These are phyloP conservation scores for Perdix hodgsoniae DNA, from an alignment of 2,797 vertebrate genomes.

Conservation along the genomic window DNA sequence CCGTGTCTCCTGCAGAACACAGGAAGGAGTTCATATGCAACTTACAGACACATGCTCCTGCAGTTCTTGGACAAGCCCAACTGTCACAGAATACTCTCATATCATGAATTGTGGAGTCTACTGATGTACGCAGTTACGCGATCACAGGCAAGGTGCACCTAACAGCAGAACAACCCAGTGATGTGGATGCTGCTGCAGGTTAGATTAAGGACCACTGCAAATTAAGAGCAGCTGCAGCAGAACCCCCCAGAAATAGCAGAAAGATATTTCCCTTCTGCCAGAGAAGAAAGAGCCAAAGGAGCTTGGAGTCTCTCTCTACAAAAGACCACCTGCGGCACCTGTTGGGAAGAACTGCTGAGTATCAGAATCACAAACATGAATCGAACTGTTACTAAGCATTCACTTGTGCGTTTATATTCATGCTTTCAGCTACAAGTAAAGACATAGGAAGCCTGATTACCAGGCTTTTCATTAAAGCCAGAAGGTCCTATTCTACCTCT, in stretches of 20 bases:
- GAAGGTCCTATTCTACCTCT: not conserved
- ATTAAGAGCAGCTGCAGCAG: not conserved
- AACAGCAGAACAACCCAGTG: not conserved
- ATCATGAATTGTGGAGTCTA: not conserved
- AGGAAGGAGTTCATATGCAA: not conserved
- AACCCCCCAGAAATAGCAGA: not conserved
- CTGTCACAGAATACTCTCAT: not conserved
- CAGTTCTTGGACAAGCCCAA: not conserved
- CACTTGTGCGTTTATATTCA: not conserved
- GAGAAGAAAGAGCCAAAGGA: not conserved
- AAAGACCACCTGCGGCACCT: not conserved
- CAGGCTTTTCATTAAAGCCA: not conserved
- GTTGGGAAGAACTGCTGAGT: not conserved
- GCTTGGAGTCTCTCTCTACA: not conserved
- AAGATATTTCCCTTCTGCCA: not conserved
- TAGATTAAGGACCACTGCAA: not conserved
- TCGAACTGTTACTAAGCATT: not conserved
- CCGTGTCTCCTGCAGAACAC: not conserved
- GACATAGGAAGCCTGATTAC: not conserved
- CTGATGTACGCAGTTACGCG: not conserved
- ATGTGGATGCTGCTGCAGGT: not conserved
- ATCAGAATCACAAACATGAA: not conserved
- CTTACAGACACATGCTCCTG: not conserved
- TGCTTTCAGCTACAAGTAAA: not conserved
- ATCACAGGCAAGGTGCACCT: not conserved